These are phyloP conservation scores for Clanis bilineata DNA, from an alignment of 2,888 invertebrate genomes.

Conservation along the genomic window DNA sequence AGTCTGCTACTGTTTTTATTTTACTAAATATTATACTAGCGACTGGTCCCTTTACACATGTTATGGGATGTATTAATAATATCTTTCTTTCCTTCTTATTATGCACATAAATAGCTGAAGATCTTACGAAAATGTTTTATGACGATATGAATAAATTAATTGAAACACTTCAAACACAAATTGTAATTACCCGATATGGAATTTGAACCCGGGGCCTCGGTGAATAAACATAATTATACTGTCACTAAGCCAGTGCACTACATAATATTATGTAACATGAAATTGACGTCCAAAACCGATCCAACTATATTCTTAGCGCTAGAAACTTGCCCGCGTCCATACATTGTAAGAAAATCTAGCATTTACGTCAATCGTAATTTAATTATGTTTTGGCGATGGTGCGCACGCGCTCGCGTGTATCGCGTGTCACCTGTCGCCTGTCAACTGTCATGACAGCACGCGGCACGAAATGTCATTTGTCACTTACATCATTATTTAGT, in stretches of 20 bases:
- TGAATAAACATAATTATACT: background rate
- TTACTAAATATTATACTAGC: too few species aligned
- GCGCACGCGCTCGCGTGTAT: constrained; percentile 14
- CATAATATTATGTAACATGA: too few species aligned
- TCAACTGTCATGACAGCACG: background rate
- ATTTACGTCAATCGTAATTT: constrained; percentile 1
- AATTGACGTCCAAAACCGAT: background rate
- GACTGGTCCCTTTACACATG: too few species aligned
- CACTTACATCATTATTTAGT: constrained; percentile 14
- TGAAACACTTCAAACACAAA: too few species aligned
- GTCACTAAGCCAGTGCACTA: background rate
- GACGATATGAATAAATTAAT: too few species aligned
- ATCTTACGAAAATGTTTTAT: too few species aligned
- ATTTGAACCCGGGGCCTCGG: too few species aligned
- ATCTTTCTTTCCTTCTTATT: too few species aligned
- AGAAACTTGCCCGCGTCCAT: background rate
- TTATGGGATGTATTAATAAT: too few species aligned
- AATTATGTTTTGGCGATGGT: background rate
- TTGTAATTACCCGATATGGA: too few species aligned
- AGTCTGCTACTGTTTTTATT: too few species aligned
- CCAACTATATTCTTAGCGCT: background rate
- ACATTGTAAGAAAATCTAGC: background rate
- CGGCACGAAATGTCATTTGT: constrained; percentile 17
- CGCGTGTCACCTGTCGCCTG: constrained; percentile 5
- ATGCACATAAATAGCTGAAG: too few species aligned